Evolutionary conservation across 2,797 vertebrate species (phyloP).

Genomic region (Sebastiscus tertius): DNA sequence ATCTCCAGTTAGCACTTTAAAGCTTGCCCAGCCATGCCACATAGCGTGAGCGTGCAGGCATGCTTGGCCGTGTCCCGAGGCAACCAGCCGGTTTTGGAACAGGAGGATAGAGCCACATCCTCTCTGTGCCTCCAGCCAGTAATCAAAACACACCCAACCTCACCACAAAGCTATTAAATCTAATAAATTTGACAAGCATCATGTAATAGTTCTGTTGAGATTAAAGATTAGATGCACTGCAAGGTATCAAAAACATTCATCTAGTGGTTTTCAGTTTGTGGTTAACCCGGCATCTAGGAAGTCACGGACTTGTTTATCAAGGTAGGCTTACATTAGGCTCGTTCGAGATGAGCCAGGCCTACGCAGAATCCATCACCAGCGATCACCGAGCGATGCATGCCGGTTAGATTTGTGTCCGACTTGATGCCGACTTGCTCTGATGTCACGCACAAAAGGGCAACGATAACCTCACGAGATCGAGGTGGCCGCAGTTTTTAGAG

Average conservation of each 20-base stretch:
- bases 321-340: background rate
- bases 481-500: too few species aligned
- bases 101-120: slow-evolving; percentile 16
- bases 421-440: too few species aligned
- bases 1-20: slow-evolving; percentile 26
- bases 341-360: too few species aligned
- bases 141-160: slow-evolving; percentile 21
- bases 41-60: background rate
- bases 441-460: too few species aligned
- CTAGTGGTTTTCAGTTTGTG: background rate
- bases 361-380: too few species aligned
- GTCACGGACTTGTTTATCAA: background rate
- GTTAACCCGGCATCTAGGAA: background rate
- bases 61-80: slow-evolving; percentile 29
- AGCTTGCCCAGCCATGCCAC: slow-evolving; percentile 13
- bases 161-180: background rate
- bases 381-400: too few species aligned
- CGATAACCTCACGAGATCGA: too few species aligned
- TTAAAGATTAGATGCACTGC: background rate
- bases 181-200: background rate
- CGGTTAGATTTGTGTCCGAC: too few species aligned
- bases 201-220: background rate
- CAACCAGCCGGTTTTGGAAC: slow-evolving; percentile 23
- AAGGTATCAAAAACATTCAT: background rate
- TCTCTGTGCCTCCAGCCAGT: slow-evolving; percentile 5